phyloP scores from a whole-genome alignment of 2,888 invertebrate species.

The Gasteruption jaculator region DNA sequence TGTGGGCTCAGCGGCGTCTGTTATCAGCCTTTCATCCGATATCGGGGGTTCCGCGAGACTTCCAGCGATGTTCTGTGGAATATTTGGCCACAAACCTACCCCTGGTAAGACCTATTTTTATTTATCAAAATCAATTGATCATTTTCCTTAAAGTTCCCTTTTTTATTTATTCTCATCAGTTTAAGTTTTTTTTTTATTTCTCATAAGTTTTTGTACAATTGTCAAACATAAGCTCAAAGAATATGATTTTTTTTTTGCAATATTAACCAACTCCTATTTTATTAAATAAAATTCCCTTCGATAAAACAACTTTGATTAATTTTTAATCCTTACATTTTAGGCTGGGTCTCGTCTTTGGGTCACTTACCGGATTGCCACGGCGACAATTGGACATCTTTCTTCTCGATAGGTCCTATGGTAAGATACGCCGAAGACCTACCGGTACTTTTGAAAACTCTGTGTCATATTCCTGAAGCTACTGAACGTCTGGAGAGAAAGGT shows the following conservation, averaged over 20 bases:
- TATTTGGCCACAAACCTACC: slow-evolving; percentile 90
- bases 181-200: background rate
- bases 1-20: slow-evolving; percentile 73
- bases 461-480: slow-evolving; percentile 54
- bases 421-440: slow-evolving; percentile 82
- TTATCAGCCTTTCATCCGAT: slow-evolving; percentile 82
- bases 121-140: background rate
- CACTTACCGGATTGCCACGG: slow-evolving; percentile 65
- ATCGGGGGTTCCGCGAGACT: slow-evolving; percentile 85
- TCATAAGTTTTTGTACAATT: background rate
- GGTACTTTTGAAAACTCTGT: slow-evolving; percentile 68
- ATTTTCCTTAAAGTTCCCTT: slow-evolving; percentile 1
- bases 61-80: slow-evolving; percentile 86
- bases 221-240: background rate
- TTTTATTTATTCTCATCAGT: slow-evolving; percentile 1
- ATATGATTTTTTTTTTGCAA: slow-evolving; percentile 1
- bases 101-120: slow-evolving; percentile 51
- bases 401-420: slow-evolving; percentile 81
- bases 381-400: slow-evolving; percentile 64
- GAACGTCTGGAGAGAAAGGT: slow-evolving; percentile 55
- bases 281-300: too few species aligned
- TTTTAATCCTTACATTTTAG: too few species aligned
- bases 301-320: too few species aligned
- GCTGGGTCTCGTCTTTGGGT: slow-evolving; percentile 61
- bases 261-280: too few species aligned